phyloP scores from a whole-genome alignment of 2,888 invertebrate genomes.

The Cyclophora punctaria region DNA sequence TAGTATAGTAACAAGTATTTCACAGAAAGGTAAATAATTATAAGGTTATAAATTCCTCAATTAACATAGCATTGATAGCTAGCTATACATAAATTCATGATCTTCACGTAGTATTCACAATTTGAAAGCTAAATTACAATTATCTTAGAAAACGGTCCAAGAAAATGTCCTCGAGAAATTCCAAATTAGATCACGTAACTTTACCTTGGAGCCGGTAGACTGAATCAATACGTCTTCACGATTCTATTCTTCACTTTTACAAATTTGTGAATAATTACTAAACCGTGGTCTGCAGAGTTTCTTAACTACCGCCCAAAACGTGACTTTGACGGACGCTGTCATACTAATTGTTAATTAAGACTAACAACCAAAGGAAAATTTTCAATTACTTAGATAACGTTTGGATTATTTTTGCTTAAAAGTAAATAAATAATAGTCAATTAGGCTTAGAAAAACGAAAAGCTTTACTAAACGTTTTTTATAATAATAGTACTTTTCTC shows the following conservation, averaged over 20 bases:
- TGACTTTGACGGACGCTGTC: constrained; percentile 13
- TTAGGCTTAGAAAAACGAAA: no score
- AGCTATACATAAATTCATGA: background rate
- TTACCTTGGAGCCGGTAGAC: constrained; percentile 20
- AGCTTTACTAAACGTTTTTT: no score
- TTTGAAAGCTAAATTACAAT: constrained; percentile 10
- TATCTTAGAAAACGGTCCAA: constrained; percentile 14
- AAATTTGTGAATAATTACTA: constrained; percentile 24
- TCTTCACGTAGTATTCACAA: background rate
- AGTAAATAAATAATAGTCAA: no score
- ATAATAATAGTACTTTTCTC: no score
- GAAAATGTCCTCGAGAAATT: constrained; percentile 18
- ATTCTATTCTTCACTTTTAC: constrained; percentile 20
- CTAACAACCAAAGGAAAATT: constrained; percentile 1
- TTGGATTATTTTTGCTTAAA: no score
- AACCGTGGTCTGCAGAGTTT: constrained; percentile 10
- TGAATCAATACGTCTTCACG: constrained; percentile 22
- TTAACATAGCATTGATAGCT: no score
- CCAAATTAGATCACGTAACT: constrained; percentile 27
- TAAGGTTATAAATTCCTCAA: no score
- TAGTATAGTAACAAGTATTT: no score
- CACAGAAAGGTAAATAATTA: no score
- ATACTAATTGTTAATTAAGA: no score
- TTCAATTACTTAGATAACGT: background rate
- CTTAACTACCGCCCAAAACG: constrained; percentile 20